phyloP scores from a whole-genome alignment of 2,888 invertebrate genomes.

The Drosophila formosana region DNA sequence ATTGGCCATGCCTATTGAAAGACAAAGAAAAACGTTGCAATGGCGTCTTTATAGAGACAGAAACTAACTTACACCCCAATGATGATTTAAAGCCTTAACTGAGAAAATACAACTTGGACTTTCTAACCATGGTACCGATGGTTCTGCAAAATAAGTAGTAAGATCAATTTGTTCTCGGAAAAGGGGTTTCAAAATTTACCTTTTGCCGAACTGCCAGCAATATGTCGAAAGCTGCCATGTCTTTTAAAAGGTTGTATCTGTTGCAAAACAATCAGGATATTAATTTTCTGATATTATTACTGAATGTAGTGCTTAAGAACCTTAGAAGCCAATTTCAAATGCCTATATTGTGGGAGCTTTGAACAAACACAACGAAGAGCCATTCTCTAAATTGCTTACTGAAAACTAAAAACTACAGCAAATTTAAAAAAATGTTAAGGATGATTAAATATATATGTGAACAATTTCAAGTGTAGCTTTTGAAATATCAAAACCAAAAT shows the following conservation, averaged over 20 bases:
- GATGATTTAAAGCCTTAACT: conserved; percentile 11
- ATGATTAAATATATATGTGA: background rate
- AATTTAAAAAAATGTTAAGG: conserved; percentile 2
- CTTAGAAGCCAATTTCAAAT: background rate
- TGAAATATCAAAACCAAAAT: background rate
- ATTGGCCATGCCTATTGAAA: conserved; percentile 16
- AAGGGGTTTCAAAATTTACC: background rate
- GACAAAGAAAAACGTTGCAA: background rate
- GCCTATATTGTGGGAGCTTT: background rate
- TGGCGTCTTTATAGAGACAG: background rate
- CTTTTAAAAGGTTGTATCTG: background rate
- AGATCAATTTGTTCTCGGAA: background rate
- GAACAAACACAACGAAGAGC: conserved; percentile 2
- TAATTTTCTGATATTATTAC: background rate
- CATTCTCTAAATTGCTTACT: background rate
- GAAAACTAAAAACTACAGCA: background rate
- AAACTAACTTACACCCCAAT: conserved; percentile 18
- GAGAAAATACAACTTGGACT: conserved; percentile 14
- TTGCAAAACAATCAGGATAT: too few species aligned
- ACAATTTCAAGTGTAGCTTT: background rate
- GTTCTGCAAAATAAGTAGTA: conserved; percentile 2
- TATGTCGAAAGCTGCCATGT: background rate
- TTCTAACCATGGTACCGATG: background rate
- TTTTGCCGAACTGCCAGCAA: conserved; percentile 5
- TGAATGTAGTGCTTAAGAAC: background rate